A percentile compares a stretch with the other conserved stretches of the same genome.
Evolutionary conservation across 1,140 invertebrate species (phyloP).

Genomic region (Drosophila azteca): DNA sequence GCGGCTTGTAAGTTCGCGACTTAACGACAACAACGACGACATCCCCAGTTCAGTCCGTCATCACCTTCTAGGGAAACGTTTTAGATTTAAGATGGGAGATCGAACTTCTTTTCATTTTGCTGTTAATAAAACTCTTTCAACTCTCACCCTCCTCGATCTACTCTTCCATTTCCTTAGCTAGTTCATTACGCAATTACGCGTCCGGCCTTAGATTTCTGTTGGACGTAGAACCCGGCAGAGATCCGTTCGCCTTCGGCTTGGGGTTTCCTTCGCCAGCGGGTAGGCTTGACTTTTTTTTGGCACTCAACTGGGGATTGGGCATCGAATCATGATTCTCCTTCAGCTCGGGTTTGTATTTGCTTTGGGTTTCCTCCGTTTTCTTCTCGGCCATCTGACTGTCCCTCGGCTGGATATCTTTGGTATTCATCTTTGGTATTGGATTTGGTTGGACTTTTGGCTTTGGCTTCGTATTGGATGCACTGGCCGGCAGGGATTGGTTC

Average conservation of each 20-base stretch:
- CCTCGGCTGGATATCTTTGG: not conserved
- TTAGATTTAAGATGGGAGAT: slow-evolving; percentile 62
- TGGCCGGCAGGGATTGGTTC: not conserved
- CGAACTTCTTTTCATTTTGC: slow-evolving; percentile 71
- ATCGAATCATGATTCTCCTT: too few species aligned
- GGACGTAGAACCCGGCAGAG: not conserved
- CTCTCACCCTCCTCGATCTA: slow-evolving; percentile 12
- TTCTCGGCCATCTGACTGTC: not conserved
- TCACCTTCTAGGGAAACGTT: slow-evolving; percentile 24
- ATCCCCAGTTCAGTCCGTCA: slow-evolving; percentile 28
- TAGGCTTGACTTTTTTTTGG: too few species aligned
- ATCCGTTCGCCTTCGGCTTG: not conserved
- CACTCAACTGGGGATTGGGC: too few species aligned
- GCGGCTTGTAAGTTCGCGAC: slow-evolving; percentile 90
- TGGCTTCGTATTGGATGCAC: too few species aligned
- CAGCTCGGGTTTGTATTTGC: too few species aligned
- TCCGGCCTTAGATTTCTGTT: not conserved
- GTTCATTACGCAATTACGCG: not conserved
- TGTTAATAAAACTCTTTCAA: slow-evolving; percentile 74
- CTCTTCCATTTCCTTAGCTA: not conserved
- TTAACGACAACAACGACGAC: slow-evolving; percentile 47
- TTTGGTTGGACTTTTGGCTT: too few species aligned
- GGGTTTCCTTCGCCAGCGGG: too few species aligned
- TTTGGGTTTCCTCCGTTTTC: not conserved
- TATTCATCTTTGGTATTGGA: too few species aligned